phyloP scores from a whole-genome alignment of 1,140 invertebrate species.

The Heterodera schachtii region DNA sequence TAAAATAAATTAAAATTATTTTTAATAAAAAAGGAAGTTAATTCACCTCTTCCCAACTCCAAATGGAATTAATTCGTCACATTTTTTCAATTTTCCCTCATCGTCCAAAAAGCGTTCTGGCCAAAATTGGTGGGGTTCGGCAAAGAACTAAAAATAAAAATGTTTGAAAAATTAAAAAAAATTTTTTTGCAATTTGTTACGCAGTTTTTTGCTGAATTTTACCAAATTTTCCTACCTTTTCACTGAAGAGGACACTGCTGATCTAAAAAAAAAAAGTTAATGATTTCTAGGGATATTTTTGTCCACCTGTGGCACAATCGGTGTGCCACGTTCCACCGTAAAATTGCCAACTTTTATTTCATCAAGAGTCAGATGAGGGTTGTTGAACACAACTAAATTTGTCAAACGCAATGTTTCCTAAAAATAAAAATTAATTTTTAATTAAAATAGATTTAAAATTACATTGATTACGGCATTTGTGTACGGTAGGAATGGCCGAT shows the following conservation, averaged over 20 bases:
- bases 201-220: too few relatives aligned
- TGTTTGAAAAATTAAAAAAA: neutral
- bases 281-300: neutral
- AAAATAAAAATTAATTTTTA: neutral
- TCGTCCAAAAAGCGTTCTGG: slow-evolving; percentile 34
- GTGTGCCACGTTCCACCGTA: neutral
- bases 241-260: slow-evolving; percentile 19
- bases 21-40: too few relatives aligned
- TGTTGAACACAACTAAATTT: slow-evolving; percentile 21
- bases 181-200: neutral
- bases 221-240: neutral
- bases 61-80: slow-evolving; percentile 31
- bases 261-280: neutral
- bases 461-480: slow-evolving; percentile 32
- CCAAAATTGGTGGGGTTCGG: slow-evolving; percentile 16
- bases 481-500: slow-evolving; percentile 20
- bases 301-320: slow-evolving; percentile 8
- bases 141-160: slow-evolving; percentile 15
- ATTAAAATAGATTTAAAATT: neutral
- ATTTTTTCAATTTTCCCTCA: slow-evolving; percentile 29
- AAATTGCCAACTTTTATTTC: slow-evolving; percentile 15
- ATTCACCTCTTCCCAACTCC: slow-evolving; percentile 29
- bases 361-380: slow-evolving; percentile 12
- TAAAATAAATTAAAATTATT: too few relatives aligned
- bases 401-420: slow-evolving; percentile 19